These are phyloP conservation scores for Heliothis subflexa DNA, from an alignment of 1,140 invertebrate species.

Conservation along the genomic window DNA sequence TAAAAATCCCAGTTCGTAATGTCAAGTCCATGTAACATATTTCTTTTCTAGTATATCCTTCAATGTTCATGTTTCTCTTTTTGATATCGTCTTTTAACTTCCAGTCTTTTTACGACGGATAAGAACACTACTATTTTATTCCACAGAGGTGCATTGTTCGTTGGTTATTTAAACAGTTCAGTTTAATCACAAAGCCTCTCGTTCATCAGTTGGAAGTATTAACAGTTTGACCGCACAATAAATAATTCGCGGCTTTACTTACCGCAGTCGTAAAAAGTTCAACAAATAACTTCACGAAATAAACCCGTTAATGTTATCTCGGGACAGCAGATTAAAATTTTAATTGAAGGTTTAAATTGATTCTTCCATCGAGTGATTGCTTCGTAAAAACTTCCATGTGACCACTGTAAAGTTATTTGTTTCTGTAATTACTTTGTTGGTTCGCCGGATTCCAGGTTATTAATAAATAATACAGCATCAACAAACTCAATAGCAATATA, in stretches of 20 bases:
- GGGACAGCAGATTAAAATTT: neutral
- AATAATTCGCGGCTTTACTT: neutral
- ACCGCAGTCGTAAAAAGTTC: neutral
- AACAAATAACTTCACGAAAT: conserved; percentile 1
- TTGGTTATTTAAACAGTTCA: too few species aligned
- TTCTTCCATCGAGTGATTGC: neutral
- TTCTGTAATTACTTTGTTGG: neutral
- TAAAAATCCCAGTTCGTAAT: too few species aligned
- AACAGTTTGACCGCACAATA: conserved; percentile 3
- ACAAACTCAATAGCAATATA: too few species aligned
- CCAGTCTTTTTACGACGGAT: too few species aligned
- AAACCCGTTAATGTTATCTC: neutral
- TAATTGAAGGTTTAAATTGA: neutral
- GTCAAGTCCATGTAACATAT: too few species aligned
- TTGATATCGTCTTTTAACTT: too few species aligned
- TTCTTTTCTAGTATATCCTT: too few species aligned
- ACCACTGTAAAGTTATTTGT: neutral
- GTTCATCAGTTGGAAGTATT: neutral
- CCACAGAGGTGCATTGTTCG: too few species aligned
- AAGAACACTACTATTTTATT: too few species aligned
- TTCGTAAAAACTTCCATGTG: neutral
- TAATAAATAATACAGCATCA: too few species aligned
- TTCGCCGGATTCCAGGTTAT: neutral
- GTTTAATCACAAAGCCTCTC: too few species aligned
- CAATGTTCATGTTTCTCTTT: too few species aligned